These are phyloP conservation scores for Mobula hypostoma DNA, from an alignment of 2,113 vertebrate genomes.

Conservation along the genomic window DNA sequence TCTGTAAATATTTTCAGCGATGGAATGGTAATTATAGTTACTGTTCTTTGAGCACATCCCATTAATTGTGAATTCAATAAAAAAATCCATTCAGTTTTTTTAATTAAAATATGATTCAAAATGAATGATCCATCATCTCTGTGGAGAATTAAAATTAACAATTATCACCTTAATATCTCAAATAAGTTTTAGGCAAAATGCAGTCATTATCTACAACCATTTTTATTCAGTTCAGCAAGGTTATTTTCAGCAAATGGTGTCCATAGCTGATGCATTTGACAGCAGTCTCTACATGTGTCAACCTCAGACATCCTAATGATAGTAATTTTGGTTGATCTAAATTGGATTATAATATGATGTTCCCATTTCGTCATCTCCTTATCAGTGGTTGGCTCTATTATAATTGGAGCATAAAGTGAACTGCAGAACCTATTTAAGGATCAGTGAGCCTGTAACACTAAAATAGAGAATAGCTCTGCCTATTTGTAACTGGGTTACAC, in stretches of 20 bases:
- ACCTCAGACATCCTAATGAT: constrained; percentile 41
- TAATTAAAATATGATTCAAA: constrained; percentile 13
- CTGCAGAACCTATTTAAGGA: constrained; percentile 49
- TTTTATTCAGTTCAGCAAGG: constrained; percentile 31
- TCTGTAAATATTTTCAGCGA: neutral
- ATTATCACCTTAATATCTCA: constrained; percentile 19
- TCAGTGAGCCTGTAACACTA: constrained; percentile 50
- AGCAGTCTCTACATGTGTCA: constrained; percentile 39
- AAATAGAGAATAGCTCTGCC: constrained; percentile 55
- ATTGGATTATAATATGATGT: constrained; percentile 49
- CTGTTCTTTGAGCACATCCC: neutral
- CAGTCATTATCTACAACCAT: constrained; percentile 17
- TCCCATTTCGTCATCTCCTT: constrained; percentile 54
- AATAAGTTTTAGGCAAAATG: constrained; percentile 17
- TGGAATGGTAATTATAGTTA: neutral
- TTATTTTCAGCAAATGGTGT: constrained; percentile 34
- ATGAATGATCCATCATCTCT: constrained; percentile 9
- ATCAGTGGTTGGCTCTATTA: constrained; percentile 42
- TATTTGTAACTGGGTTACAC: constrained; percentile 65
- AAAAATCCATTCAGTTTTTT: neutral
- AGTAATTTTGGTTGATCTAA: constrained; percentile 48
- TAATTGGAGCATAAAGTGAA: constrained; percentile 42
- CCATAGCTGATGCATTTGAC: constrained; percentile 34
- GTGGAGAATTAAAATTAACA: constrained; percentile 8
- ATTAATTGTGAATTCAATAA: neutral